Base-by-base conservation (phyloP, 2,113 vertebrate genomes). In the Mus spicilegus region DNA sequence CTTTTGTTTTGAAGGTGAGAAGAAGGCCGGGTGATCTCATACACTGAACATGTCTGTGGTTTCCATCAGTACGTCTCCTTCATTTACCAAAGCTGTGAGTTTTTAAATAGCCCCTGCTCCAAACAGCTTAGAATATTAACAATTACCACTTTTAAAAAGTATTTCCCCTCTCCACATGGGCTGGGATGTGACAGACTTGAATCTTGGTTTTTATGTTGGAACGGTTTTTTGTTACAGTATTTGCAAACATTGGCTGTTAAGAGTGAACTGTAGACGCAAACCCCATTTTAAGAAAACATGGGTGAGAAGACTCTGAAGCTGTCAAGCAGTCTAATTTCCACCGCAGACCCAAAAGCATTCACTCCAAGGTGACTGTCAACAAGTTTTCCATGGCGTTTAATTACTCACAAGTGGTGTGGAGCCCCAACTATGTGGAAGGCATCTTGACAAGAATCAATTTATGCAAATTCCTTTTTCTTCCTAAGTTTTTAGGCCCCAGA, bases 211-310 rank as follows among this genome's bases (percentile, higher is more conserved):
- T 95, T 67, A 49, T 73, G 93, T 96, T 95, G 97, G 63, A 97
- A 94, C 42, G 77, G 76, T 70, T 89, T 96, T 97, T 95, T 94
- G 95, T 96, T 97, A 96, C 95, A 95, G 81, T 95, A 96, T 96
- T 97, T 96, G 92, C 95, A 97, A 98, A 97, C 95, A 95, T 54
- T 95, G 92, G 97, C 96, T 92, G 19, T 87, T 89, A 80, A 95
- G 30, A 70, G 69, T 63, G 77, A 94, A 93, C 95, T 92, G 61
- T 51, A 88, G 82, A 94, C 49, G 14, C 88, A 90, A 92, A 80
- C 49, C 86, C 93, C 92, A 95, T 96, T 93, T 96, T 93, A 90
- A 95, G 93, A 95, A 98, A 97, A 94, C 86, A 91, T 95, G 70
- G 28, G 51, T 87, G 69, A 89, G 95, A 97, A 96, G 84, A n/a